phyloP scores from a whole-genome alignment of 2,888 invertebrate species.

The Listrodromus nycthemerus region DNA sequence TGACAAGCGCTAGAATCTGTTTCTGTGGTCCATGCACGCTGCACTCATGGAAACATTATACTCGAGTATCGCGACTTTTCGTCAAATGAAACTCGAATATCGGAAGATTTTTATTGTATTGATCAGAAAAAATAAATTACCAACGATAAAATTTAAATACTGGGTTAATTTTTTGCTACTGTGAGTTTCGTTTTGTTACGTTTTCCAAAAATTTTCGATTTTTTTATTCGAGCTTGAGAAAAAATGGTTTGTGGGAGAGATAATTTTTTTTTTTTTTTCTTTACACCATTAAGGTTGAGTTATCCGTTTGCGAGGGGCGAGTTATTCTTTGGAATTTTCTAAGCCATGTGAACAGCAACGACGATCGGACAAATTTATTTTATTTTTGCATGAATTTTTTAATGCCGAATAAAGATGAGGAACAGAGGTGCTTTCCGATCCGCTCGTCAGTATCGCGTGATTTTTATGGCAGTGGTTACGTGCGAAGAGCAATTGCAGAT shows the following conservation, averaged over 20 bases:
- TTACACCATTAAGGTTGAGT: background rate
- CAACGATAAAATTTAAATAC: background rate
- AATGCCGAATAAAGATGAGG: background rate
- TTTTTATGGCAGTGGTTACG: background rate
- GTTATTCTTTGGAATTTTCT: background rate
- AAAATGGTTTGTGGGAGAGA: background rate
- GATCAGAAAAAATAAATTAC: no score
- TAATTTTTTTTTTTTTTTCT: background rate
- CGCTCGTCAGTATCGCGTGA: background rate
- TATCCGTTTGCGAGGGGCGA: background rate
- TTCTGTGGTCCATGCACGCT: background rate
- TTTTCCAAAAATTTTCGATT: background rate
- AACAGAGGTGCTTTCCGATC: background rate
- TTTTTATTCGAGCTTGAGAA: background rate
- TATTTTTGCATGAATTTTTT: background rate
- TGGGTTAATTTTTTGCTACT: background rate
- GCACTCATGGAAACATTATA: background rate
- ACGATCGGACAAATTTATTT: background rate
- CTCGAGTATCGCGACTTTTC: background rate
- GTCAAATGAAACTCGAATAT: background rate
- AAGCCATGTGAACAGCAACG: background rate
- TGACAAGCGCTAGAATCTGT: background rate
- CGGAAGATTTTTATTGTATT: no score
- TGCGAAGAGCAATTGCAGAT: background rate
- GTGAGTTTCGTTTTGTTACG: background rate